Evolutionary conservation across 2,888 invertebrate species (phyloP).

Genomic region (Cremastinae sp.): DNA sequence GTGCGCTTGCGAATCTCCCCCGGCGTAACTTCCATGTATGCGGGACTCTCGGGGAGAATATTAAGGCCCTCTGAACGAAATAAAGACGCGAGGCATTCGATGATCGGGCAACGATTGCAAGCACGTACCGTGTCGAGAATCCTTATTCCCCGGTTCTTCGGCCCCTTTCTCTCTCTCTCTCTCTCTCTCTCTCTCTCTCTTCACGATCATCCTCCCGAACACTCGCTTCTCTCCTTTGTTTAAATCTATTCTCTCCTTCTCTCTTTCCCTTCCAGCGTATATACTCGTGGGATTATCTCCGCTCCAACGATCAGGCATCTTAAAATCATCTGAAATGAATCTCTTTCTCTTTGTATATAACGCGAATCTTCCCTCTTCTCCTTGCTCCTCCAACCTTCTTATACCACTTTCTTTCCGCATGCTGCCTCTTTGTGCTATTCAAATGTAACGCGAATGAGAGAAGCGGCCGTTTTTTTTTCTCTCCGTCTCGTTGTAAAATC

Average conservation of each 20-base stretch:
- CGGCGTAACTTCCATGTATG: conserved; percentile 4
- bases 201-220: conserved; percentile 72
- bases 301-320: conserved; percentile 74
- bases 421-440: conserved; percentile 4
- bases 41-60: background rate
- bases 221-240: conserved; percentile 73
- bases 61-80: conserved; percentile 46
- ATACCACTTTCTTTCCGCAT: background rate
- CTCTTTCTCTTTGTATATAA: conserved; percentile 37
- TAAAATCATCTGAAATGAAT: conserved; percentile 70
- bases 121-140: conserved; percentile 55
- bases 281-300: conserved; percentile 74
- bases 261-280: conserved; percentile 40
- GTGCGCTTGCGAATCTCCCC: conserved; percentile 46
- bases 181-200: conserved; percentile 27
- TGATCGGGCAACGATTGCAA: conserved; percentile 60
- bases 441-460: conserved; percentile 42
- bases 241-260: conserved; percentile 72
- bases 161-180: conserved; percentile 23
- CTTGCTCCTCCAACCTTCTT: background rate
- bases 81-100: conserved; percentile 54
- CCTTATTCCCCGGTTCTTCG: background rate
- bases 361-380: conserved; percentile 54
- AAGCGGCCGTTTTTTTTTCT: conserved; percentile 5
- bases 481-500: conserved; percentile 1